A percentile compares a stretch with the other conserved stretches of the same genome.
phyloP scores from a whole-genome alignment of 2,113 vertebrate species.

The Chunga burmeisteri region DNA sequence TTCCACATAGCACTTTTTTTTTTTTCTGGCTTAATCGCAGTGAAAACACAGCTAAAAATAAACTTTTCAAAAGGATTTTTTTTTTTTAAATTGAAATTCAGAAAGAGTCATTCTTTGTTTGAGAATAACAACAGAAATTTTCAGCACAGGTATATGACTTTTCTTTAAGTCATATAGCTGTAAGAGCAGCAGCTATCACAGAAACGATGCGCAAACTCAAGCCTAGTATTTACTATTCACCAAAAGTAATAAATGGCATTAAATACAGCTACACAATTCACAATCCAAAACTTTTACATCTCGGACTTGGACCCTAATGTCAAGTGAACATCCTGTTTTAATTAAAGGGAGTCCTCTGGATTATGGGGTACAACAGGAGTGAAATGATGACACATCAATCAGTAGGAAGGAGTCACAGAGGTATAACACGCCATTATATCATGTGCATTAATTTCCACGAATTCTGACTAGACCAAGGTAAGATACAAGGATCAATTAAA shows the following conservation, averaged over 20 bases:
- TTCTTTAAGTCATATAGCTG: not conserved
- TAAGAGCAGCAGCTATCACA: not conserved
- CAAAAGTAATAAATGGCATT: not conserved
- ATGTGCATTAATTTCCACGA: not conserved
- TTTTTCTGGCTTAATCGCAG: not conserved
- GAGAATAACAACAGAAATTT: not conserved
- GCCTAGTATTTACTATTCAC: not conserved
- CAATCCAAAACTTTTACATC: not conserved
- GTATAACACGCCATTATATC: not conserved
- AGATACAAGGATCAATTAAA: not conserved
- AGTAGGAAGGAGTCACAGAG: not conserved
- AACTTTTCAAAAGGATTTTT: not conserved
- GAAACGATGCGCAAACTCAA: not conserved
- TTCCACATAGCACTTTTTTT: not conserved
- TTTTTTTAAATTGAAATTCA: not conserved
- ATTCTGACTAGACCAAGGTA: not conserved
- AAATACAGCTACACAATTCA: not conserved
- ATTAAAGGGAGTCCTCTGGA: not conserved
- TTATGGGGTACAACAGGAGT: not conserved
- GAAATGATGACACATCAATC: not conserved
- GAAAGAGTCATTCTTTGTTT: not conserved
- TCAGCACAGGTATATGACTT: not conserved
- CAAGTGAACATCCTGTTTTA: not conserved
- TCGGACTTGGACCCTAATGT: not conserved
- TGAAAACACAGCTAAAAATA: not conserved